Percentiles rank a stretch among this genome's conserved stretches.
phyloP scores from a whole-genome alignment of 1,140 invertebrate genomes.

The Drosophila azteca region DNA sequence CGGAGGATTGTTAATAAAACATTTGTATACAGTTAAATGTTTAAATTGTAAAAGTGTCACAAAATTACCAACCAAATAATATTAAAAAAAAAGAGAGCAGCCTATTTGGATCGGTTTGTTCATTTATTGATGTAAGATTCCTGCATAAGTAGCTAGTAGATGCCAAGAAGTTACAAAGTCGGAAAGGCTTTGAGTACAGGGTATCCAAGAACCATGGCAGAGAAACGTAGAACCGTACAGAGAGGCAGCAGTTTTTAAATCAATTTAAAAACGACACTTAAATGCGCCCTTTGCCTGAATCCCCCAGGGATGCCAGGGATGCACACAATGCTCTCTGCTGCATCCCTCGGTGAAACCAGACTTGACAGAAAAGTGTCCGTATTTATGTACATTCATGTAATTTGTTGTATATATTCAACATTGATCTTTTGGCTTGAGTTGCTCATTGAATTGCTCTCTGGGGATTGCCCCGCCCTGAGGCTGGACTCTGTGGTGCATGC shows the following conservation, averaged over 20 bases:
- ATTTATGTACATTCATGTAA: not conserved
- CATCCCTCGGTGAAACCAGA: too few relatives aligned
- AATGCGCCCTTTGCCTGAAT: conserved; percentile 33
- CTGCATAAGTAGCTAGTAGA: too few relatives aligned
- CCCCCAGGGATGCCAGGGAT: conserved; percentile 23
- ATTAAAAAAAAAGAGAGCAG: too few relatives aligned
- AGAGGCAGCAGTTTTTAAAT: conserved; percentile 64
- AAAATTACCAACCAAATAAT: too few relatives aligned
- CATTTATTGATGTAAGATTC: too few relatives aligned
- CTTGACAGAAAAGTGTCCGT: too few relatives aligned
- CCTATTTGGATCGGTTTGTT: too few relatives aligned
- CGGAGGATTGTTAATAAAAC: too few relatives aligned
- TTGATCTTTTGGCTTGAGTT: not conserved
- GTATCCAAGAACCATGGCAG: not conserved
- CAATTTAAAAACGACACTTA: conserved; percentile 76
- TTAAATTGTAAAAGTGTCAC: too few relatives aligned
- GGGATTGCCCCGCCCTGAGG: conserved; percentile 10
- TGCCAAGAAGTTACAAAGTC: too few relatives aligned
- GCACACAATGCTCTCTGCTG: not conserved
- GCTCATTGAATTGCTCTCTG: too few relatives aligned
- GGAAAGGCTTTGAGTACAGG: conserved; percentile 18
- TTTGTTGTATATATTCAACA: not conserved
- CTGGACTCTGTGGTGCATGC: conserved; percentile 50
- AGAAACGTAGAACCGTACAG: conserved; percentile 37
- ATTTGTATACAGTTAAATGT: too few relatives aligned